Evolutionary conservation across 2,113 vertebrate species (phyloP).

Genomic region (Notarius quadriscutis): DNA sequence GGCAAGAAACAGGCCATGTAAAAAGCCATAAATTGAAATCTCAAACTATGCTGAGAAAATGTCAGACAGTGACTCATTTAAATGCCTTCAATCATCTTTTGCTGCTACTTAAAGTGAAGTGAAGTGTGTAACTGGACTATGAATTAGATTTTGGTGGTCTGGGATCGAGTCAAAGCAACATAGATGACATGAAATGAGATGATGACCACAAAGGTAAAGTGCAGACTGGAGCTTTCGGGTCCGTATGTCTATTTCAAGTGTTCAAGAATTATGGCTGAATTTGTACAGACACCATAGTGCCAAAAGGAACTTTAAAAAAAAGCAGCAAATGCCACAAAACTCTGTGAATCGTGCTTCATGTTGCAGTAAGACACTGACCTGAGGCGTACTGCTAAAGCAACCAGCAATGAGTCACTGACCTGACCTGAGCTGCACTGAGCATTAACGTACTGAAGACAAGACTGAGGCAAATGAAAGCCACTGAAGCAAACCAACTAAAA

Average conservation of each 20-base stretch:
- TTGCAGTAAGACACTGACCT: neutral
- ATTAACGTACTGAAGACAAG: neutral
- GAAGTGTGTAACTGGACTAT: neutral
- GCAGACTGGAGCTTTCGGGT: slow-evolving; percentile 1
- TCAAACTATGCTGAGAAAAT: slow-evolving; percentile 10
- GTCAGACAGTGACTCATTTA: slow-evolving; percentile 4
- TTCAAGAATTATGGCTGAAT: neutral
- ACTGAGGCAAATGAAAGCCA: neutral
- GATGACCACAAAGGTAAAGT: neutral
- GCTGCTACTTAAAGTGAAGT: neutral
- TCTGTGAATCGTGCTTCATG: neutral
- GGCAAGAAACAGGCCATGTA: neutral
- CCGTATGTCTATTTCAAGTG: neutral
- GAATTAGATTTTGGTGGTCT: neutral
- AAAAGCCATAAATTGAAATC: neutral
- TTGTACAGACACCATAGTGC: neutral
- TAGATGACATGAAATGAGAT: neutral
- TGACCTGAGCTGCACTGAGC: slow-evolving; percentile 9
- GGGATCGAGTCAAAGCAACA: neutral
- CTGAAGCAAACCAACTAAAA: neutral
- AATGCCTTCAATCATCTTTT: slow-evolving; percentile 3
- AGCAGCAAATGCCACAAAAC: slow-evolving; percentile 2
- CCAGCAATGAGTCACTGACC: slow-evolving; percentile 23
- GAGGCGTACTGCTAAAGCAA: neutral
- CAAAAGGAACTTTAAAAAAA: slow-evolving; percentile 1